Conservation (phyloP, 1,140 invertebrate genomes). For the Onthophagus taurus region DNA sequence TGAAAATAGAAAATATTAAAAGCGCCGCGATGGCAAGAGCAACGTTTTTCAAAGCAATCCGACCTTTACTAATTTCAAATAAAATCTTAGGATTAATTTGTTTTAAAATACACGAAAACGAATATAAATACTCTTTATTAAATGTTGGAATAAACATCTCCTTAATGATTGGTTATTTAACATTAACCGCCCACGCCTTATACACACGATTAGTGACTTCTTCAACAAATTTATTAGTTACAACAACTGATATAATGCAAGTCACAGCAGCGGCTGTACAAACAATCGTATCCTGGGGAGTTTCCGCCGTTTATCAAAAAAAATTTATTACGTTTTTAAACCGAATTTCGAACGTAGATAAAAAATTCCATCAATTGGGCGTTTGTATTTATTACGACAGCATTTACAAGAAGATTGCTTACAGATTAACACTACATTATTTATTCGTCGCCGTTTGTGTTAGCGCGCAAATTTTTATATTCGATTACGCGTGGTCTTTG, state of each 20-base stretch:
- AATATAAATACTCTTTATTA: constrained; percentile 10
- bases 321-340: constrained; percentile 8
- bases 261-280: not conserved
- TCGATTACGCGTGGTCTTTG: not conserved
- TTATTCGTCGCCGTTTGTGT: not conserved
- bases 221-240: constrained; percentile 6
- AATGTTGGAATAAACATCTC: constrained; percentile 1
- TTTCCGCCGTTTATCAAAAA: constrained; percentile 5
- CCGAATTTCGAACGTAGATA: constrained; percentile 7
- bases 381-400: constrained; percentile 14
- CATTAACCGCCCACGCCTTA: constrained; percentile 1
- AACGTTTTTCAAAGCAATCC: constrained; percentile 9
- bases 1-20: too few species aligned
- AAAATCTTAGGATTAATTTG: constrained; percentile 12
- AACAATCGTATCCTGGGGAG: constrained; percentile 7
- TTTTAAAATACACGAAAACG: constrained; percentile 3
- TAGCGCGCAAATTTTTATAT: not conserved
- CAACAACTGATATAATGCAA: constrained; percentile 10
- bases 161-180: constrained; percentile 7
- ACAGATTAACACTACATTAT: not conserved
- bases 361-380: constrained; percentile 8
- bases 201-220: constrained; percentile 2
- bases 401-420: not conserved
- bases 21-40: constrained; percentile 5
- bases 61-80: constrained; percentile 5